Base-by-base conservation (phyloP, 1,140 invertebrate species). In the Yoshiicerus persimilis region DNA sequence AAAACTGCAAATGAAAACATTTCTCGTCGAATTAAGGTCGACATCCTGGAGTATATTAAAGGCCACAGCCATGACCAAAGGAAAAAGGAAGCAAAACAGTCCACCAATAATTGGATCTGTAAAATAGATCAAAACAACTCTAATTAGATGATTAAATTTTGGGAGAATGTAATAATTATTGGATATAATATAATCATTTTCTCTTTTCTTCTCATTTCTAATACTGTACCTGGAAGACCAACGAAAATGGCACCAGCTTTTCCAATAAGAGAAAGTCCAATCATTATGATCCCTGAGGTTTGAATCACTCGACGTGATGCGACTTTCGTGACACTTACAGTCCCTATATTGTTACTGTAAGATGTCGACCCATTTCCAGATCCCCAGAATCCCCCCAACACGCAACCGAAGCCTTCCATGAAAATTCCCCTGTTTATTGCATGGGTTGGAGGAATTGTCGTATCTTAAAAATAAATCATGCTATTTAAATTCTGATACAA, bases 341-440 rank as follows among this genome's bases (percentile, higher is more conserved):
- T 96, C 4, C 97, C 97, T 62, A 98, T 96, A 92, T 98, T 98
- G 92, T 97, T 96, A 20, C 96, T 95, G 91, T 97, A 97, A 0
- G 96, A 97, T 88, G 97, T 97, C 4, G 96, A 89, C 8, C 62
- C 88, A 88, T 89, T 90, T 30, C 90, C 88, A 41, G 87, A 88
- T 20, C 91, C n/a, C 92, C 93, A 96, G 0, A 97, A 92, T 0
- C 96, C 97, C 0, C 96, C 96, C 10, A 98, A 91, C 4, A 97
- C 92, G 0, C 96, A 97, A 13, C 97, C 97, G 11, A 98, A 90
- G 0, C 97, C 97, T 92, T 98, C 97, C 0, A 96, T 95, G 5
- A 95, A 95, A 39, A 98, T 96, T 0, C 96, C 97, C 10, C 97
- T 94, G 38, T 89, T 87, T 20, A 91, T 96, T 1, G 97, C 97